A percentile compares a stretch with the other conserved stretches of the same genome.
Conservation (phyloP, 2,797 vertebrate species). For the Hirundo rustica region DNA sequence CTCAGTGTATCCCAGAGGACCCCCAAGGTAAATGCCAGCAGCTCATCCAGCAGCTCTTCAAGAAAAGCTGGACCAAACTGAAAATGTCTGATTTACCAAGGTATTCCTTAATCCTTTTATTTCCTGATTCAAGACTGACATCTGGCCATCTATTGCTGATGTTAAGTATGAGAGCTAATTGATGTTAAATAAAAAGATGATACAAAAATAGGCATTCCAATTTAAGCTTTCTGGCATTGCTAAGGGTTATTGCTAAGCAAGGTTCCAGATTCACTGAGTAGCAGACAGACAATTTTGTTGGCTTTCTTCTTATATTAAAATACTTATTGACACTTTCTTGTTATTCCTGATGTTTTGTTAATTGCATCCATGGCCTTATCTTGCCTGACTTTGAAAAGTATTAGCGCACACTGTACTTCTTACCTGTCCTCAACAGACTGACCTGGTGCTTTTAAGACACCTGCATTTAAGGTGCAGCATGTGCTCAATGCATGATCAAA, state of each 20-base stretch:
- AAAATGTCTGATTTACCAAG: background rate
- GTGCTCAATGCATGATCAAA: background rate
- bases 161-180: background rate
- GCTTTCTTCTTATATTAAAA: background rate
- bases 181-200: background rate
- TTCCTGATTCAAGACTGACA: background rate
- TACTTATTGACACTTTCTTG: background rate
- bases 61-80: background rate
- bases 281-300: background rate
- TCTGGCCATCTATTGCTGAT: background rate
- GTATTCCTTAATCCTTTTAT: background rate
- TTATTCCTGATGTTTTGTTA: background rate
- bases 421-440: background rate
- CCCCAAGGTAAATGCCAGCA: background rate
- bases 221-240: background rate
- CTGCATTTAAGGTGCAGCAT: background rate
- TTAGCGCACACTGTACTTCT: background rate
- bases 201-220: background rate
- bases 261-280: background rate
- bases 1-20: background rate
- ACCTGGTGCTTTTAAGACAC: background rate
- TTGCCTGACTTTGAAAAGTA: background rate
- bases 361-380: background rate
- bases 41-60: background rate
- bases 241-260: background rate